Evolutionary conservation across 2,797 vertebrate genomes (phyloP), one percentile per base, ranked within the genome.

Genomic region (Brotula barbata): DNA sequence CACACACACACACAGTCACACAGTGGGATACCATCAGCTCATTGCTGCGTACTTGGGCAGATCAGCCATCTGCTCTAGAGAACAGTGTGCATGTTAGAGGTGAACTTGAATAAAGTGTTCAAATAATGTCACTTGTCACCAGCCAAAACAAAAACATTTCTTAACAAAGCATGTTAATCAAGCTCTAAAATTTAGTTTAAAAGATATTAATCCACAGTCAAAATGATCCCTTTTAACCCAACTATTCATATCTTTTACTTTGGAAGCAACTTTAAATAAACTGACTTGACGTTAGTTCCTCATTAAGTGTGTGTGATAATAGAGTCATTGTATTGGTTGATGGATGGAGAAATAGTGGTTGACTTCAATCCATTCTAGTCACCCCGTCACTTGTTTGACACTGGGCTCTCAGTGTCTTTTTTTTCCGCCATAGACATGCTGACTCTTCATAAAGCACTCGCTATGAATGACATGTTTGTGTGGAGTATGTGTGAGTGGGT

Each of bases 391-490:
- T 12, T 12, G 20, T 15, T 54, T 68, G 65, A 77, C 58, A 75
- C 46, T 65, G 57, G 61, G 62, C 39, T 49, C 39, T 81, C 31
- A 71, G 54, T 63, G 60, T 65, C 28, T 43, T 40, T 20, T 43
- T 40, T 20, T 78, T 78, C 78, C 73, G 54, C 60, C 56, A 65
- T 62, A 68, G 65, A 83, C 68, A 81, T 51, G 33, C 48, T 51
- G 50, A 37, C 36, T 39, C 80, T 79, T 72, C 51, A 77, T 85
- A 73, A 83, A 83, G 58, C 71, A 45, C 75, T 63, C 64, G 50
- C 64, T 78, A 82, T 86, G 81, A 86, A 85, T 84, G 71, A 83
- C 72, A 48, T 62, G 68, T 73, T 75, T 85, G 83, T 86, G 62
- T 70, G 48, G 56, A 62, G 54, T 22, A 31, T 34, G 44, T 14